Evolutionary conservation across 2,113 vertebrate species (phyloP).

Genomic region (Empidonax traillii): DNA sequence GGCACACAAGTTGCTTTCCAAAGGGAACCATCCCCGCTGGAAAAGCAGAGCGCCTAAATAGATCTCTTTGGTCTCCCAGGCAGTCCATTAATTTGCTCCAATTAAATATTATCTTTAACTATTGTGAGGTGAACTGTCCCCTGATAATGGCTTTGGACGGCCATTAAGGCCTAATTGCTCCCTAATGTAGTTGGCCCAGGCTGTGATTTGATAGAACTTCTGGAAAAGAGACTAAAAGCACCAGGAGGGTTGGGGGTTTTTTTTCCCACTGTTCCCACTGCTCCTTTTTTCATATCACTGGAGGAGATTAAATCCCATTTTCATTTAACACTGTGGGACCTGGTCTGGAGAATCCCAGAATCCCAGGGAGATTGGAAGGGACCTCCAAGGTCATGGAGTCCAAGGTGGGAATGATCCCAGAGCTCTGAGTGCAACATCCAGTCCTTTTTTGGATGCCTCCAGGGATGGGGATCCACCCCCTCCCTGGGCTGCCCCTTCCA

Average conservation of each 20-base stretch:
- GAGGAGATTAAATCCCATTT: slow-evolving; percentile 21
- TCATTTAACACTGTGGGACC: not conserved
- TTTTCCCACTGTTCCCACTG: not conserved
- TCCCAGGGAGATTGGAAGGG: not conserved
- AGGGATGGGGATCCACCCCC: not conserved
- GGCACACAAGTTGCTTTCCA: slow-evolving; percentile 42
- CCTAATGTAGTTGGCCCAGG: slow-evolving; percentile 90
- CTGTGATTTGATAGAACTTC: slow-evolving; percentile 86
- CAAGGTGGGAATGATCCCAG: rapidly evolving
- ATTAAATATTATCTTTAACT: slow-evolving; percentile 97
- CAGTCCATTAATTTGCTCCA: slow-evolving; percentile 87
- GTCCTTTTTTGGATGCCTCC: not conserved
- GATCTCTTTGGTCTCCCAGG: slow-evolving; percentile 80
- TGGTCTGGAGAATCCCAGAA: not conserved
- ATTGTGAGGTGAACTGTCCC: slow-evolving; percentile 95
- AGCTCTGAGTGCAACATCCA: not conserved
- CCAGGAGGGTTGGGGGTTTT: slow-evolving; percentile 12
- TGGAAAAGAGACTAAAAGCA: slow-evolving; percentile 76
- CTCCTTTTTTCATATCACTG: not conserved
- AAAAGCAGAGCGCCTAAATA: slow-evolving; percentile 75
- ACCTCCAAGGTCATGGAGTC: not conserved
- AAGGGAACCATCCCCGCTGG: slow-evolving; percentile 66
- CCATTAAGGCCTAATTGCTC: slow-evolving; percentile 94
- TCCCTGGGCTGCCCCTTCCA: not conserved
- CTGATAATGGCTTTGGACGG: slow-evolving; percentile 92